A percentile compares a stretch with the other conserved stretches of the same genome.
Conservation (phyloP, 2,797 vertebrate species). For the Spondyliosoma cantharus region DNA sequence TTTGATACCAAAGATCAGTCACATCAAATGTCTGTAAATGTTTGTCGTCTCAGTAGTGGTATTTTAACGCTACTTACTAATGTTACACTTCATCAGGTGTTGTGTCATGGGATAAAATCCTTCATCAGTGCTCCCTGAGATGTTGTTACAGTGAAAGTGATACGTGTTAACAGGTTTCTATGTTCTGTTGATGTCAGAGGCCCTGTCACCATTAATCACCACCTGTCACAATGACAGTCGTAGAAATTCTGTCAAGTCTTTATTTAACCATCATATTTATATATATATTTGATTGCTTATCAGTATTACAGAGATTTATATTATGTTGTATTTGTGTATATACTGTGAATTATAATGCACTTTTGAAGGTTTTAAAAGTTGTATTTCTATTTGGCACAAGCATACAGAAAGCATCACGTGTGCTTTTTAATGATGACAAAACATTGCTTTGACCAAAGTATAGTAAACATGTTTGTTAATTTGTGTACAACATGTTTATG, state of each 20-base stretch:
- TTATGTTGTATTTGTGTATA: neutral
- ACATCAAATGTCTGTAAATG: neutral
- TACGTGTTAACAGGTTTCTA: constrained; percentile 40
- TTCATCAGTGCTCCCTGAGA: constrained; percentile 21
- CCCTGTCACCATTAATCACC: constrained; percentile 39
- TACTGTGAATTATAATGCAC: neutral
- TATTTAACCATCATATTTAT: constrained; percentile 8
- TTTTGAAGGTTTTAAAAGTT: neutral
- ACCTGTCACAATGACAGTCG: constrained; percentile 17
- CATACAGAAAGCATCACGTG: neutral
- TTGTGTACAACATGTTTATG: neutral
- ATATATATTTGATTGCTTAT: neutral
- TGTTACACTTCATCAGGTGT: constrained; percentile 20
- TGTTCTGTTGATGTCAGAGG: constrained; percentile 13
- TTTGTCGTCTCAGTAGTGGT: neutral
- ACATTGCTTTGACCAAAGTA: neutral
- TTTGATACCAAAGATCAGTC: neutral
- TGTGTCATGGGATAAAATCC: constrained; percentile 24
- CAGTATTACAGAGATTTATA: neutral
- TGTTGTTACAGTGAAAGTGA: constrained; percentile 38
- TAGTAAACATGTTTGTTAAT: neutral
- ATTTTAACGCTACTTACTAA: constrained; percentile 16
- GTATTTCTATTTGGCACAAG: neutral
- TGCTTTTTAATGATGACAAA: neutral
- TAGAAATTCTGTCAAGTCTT: constrained; percentile 7